Percentiles rank a stretch among this genome's conserved stretches.
Conservation (phyloP, 2,888 invertebrate genomes). For the Peribatodes rhomboidaria region DNA sequence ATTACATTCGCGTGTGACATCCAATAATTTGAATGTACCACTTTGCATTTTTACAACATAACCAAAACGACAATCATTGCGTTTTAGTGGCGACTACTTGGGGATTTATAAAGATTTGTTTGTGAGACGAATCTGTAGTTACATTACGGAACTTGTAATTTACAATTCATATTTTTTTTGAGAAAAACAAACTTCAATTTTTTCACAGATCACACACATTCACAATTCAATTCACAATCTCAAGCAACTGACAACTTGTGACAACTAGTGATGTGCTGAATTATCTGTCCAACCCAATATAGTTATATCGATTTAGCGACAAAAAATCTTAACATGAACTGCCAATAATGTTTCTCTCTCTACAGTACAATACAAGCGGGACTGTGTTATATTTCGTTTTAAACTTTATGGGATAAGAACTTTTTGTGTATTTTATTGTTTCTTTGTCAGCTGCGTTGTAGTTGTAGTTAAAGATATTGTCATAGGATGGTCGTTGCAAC, state of each 20-base stretch:
- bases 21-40: slow-evolving; percentile 69
- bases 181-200: slow-evolving; percentile 78
- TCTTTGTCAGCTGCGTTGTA: no score
- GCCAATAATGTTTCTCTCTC: not conserved
- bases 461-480: no score
- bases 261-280: slow-evolving; percentile 31
- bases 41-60: slow-evolving; percentile 72
- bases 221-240: slow-evolving; percentile 55
- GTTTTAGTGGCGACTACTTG: slow-evolving; percentile 54
- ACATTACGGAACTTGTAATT: slow-evolving; percentile 69
- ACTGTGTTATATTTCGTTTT: no score
- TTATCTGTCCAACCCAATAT: not conserved
- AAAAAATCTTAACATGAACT: not conserved
- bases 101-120: not conserved
- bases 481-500: no score
- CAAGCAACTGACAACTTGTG: slow-evolving; percentile 59
- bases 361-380: no score
- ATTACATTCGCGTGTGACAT: slow-evolving; percentile 73
- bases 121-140: slow-evolving; percentile 50
- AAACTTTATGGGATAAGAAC: no score
- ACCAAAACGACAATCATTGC: slow-evolving; percentile 57
- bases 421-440: no score
- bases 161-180: slow-evolving; percentile 62
- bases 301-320: not conserved
- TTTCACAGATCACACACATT: slow-evolving; percentile 59